These are phyloP conservation scores for Raja brachyura DNA, from an alignment of 2,113 vertebrate genomes.

Conservation along the genomic window DNA sequence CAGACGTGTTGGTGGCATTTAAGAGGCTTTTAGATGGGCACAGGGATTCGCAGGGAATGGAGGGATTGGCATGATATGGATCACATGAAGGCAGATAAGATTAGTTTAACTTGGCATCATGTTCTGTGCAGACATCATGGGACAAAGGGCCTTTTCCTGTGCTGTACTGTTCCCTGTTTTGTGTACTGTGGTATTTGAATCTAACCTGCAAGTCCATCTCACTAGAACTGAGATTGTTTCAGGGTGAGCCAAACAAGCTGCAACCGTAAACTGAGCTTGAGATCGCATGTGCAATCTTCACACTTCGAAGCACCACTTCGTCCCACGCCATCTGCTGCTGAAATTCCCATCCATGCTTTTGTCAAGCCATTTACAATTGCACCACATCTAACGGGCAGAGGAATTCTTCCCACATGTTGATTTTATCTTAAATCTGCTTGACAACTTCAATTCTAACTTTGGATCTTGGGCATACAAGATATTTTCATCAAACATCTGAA, in stretches of 20 bases:
- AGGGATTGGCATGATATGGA: too few relatives aligned
- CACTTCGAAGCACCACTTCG: background rate
- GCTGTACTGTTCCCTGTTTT: too few relatives aligned
- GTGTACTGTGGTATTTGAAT: background rate
- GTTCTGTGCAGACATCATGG: too few relatives aligned
- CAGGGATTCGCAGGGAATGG: too few relatives aligned
- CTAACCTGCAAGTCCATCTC: background rate
- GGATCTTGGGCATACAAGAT: background rate
- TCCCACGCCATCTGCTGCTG: background rate
- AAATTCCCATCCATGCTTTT: background rate
- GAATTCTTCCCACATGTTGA: background rate
- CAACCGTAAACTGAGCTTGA: background rate
- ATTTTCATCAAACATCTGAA: conserved; percentile 17
- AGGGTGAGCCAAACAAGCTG: background rate
- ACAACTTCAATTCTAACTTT: background rate
- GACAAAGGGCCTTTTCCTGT: too few relatives aligned
- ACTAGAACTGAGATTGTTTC: background rate
- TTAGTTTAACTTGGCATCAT: too few relatives aligned
- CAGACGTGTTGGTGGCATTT: too few relatives aligned
- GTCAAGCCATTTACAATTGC: background rate
- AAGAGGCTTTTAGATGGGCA: too few relatives aligned
- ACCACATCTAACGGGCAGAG: background rate
- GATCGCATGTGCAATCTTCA: background rate
- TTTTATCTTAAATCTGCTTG: background rate
- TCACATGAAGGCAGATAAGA: too few relatives aligned